Evolutionary conservation across 2,888 invertebrate species (phyloP).

Genomic region (Eretmocerus hayati): DNA sequence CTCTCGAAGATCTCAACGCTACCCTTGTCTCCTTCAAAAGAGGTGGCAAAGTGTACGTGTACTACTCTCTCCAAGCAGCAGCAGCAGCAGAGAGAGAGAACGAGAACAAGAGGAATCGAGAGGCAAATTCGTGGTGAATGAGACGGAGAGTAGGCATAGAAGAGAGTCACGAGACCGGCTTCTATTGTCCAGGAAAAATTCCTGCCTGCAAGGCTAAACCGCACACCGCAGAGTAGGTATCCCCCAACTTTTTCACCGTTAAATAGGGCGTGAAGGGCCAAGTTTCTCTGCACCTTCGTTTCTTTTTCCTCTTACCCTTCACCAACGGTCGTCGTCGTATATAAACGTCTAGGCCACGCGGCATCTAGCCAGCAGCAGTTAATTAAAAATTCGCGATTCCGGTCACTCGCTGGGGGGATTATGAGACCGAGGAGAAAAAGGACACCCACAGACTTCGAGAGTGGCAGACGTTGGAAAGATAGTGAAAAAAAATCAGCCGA

Average conservation of each 20-base stretch:
- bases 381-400: conserved; percentile 33
- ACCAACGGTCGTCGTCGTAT: background rate
- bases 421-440: conserved; percentile 11
- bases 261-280: conserved; percentile 22
- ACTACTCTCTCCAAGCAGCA: too few relatives aligned
- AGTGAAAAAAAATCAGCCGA: background rate
- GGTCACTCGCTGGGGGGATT: conserved; percentile 24
- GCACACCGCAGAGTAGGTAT: too few relatives aligned
- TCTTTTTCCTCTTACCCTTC: background rate
- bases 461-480: background rate
- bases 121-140: background rate
- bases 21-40: too few relatives aligned
- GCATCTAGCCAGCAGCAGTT: conserved; percentile 15
- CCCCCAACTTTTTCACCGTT: conserved; percentile 12
- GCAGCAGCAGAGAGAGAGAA: background rate
- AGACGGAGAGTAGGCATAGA: background rate
- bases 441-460: conserved; percentile 3
- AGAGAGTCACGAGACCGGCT: background rate
- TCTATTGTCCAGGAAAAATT: conserved; percentile 20
- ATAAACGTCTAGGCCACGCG: background rate
- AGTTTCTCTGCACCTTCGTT: conserved; percentile 8
- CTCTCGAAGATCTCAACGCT: too few relatives aligned
- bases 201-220: conserved; percentile 4
- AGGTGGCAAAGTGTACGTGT: too few relatives aligned
- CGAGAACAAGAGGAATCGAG: background rate